Conservation (phyloP, 2,888 invertebrate genomes). For the Agrotis clavis region DNA sequence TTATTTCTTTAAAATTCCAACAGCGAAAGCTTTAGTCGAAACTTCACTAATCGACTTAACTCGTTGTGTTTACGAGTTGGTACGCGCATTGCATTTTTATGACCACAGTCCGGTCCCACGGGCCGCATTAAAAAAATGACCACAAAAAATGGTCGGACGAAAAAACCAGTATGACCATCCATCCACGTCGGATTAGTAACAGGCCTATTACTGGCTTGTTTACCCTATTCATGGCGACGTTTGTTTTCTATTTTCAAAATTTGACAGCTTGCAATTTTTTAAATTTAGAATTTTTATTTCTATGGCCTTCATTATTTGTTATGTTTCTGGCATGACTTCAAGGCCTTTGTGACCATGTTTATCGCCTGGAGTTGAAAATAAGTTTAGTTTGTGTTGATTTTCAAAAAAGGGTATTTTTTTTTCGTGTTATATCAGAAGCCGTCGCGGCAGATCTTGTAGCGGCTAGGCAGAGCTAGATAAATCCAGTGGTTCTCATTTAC, state of each 20-base stretch:
- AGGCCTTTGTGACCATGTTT: not conserved
- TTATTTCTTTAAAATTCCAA: constrained; percentile 58
- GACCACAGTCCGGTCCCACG: constrained; percentile 75
- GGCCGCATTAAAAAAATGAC: constrained; percentile 72
- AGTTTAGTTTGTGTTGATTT: not conserved
- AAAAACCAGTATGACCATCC: constrained; percentile 76
- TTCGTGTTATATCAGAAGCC: no score
- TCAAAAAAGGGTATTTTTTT: no score
- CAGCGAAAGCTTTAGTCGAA: constrained; percentile 59
- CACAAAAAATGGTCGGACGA: constrained; percentile 77
- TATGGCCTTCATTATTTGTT: no score
- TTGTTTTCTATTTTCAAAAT: constrained; percentile 58
- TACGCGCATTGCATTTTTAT: constrained; percentile 81
- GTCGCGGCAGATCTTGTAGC: no score
- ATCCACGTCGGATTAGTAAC: constrained; percentile 76
- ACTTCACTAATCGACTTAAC: constrained; percentile 63
- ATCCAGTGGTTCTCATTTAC: no score
- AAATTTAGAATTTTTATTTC: not conserved
- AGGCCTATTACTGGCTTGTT: constrained; percentile 74
- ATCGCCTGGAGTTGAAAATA: no score
- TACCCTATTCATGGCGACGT: constrained; percentile 67
- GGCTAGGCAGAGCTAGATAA: no score
- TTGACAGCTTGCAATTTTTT: constrained; percentile 56
- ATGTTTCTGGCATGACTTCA: no score
- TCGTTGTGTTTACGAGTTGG: constrained; percentile 63